Evolutionary conservation across 2,113 vertebrate genomes (phyloP), one percentile per base, ranked within the genome.

Genomic region (Equus quagga): DNA sequence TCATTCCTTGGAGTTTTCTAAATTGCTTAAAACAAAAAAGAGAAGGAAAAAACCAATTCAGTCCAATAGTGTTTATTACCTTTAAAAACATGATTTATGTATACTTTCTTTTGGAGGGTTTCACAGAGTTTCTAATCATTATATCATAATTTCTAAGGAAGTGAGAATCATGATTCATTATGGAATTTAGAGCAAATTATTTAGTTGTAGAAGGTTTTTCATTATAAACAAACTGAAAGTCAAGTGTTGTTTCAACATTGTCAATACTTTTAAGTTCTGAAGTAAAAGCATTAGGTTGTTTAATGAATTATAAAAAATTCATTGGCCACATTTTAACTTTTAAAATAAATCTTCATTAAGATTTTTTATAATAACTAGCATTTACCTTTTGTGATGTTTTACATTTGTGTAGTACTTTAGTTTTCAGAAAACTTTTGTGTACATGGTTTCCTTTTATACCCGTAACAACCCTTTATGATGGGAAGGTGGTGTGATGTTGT

Each of bases 171-270:
- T 89, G 62, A 82, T 33, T 86, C 18, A 19, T 41, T 80, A 15
- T 91, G 18, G 8, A 87, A 79, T 69, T 92, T 67, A 81, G 56
- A 97, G 36, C 44, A 89, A 6, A 87, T 96, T 64, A 72, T 73
- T 83, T 79, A 64, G 31, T 83, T 83, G 46, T 83, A 81, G 51
- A 69, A 56, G 26, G 86, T 84, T 73, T 69, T 95, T 89, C 33
- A 69, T 44, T 84, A 28, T 91, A 81, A 94, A 80, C 44, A 89
- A 64, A 91, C 28, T 58, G 24, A 83, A 58, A 81, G 51, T 94
- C 19, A 60, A 62, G n/a, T 69, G 46, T 75, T 91, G 87, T 82
- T 94, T 96, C 51, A 75, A 62, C 51, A 67, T 88, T 81, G 36
- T 91, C 92, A 70, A 56, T 70, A 87, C 36, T 84, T 91, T 87